phyloP scores from a whole-genome alignment of 2,113 vertebrate species.

The Platycercus adscitus region DNA sequence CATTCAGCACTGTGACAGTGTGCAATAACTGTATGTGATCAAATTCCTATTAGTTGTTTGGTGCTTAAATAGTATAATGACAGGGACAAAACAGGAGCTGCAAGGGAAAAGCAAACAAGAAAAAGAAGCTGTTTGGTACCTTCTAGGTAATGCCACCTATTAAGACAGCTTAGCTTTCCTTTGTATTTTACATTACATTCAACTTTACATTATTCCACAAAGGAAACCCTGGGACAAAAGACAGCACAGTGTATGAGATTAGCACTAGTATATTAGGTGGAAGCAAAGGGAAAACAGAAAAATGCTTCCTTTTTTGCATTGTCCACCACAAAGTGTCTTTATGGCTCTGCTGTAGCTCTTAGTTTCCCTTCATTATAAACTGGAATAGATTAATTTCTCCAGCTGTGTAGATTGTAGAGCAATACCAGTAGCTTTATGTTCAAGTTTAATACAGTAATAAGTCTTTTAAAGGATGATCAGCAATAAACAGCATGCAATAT shows the following conservation, averaged over 20 bases:
- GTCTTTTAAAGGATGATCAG: constrained; percentile 58
- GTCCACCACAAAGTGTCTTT: neutral
- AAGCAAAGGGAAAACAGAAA: neutral
- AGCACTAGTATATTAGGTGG: neutral
- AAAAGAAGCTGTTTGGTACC: neutral
- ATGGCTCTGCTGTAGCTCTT: neutral
- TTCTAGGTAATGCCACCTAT: neutral
- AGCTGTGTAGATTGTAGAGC: constrained; percentile 51
- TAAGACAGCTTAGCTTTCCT: neutral
- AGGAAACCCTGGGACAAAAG: neutral
- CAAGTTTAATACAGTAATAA: constrained; percentile 60
- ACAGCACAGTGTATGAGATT: neutral
- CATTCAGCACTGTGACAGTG: neutral
- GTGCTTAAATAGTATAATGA: neutral
- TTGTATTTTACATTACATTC: neutral
- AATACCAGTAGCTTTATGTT: constrained; percentile 37
- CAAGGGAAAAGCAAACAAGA: neutral
- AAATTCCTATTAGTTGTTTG: neutral
- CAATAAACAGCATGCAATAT: constrained; percentile 54
- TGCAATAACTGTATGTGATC: neutral
- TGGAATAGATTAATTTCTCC: constrained; percentile 54
- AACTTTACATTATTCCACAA: neutral
- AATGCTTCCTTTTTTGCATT: neutral
- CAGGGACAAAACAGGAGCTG: neutral
- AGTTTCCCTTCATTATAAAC: constrained; percentile 43